Percentiles rank a stretch among this genome's conserved stretches.
phyloP scores from a whole-genome alignment of 2,888 invertebrate genomes.

The Rutpela maculata region DNA sequence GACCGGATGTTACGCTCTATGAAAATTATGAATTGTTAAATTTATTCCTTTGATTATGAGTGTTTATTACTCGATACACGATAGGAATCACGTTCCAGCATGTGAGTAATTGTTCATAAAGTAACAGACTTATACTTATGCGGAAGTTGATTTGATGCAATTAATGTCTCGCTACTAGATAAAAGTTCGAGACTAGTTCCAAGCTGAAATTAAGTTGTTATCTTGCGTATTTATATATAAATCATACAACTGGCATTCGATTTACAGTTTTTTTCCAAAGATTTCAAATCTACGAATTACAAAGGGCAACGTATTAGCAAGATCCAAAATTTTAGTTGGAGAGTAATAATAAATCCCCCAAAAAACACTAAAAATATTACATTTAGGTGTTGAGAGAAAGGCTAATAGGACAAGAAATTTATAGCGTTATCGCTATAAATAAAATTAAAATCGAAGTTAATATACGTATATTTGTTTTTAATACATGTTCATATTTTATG shows the following conservation, averaged over 20 bases:
- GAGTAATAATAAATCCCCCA: no score
- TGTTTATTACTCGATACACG: constrained; percentile 58
- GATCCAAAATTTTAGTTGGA: background rate
- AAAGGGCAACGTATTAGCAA: background rate
- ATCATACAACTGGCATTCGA: constrained; percentile 16
- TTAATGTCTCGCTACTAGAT: constrained; percentile 43
- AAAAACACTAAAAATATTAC: no score
- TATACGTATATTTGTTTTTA: no score
- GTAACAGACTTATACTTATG: constrained; percentile 45
- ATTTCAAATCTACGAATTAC: no score
- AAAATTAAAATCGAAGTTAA: no score
- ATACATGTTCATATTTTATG: no score
- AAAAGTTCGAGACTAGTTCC: constrained; percentile 34
- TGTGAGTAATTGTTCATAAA: constrained; percentile 54
- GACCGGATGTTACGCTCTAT: constrained; percentile 68
- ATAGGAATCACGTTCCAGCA: constrained; percentile 49
- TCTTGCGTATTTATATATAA: constrained; percentile 17
- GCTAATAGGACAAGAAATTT: no score
- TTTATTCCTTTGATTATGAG: constrained; percentile 65
- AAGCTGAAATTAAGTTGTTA: constrained; percentile 28
- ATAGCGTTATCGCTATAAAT: no score
- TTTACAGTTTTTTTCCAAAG: background rate
- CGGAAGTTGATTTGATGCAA: constrained; percentile 49
- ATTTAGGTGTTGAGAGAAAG: no score
- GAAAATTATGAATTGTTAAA: constrained; percentile 71